Conservation (phyloP, 2,888 invertebrate species). For the Lochmaea crataegi region DNA sequence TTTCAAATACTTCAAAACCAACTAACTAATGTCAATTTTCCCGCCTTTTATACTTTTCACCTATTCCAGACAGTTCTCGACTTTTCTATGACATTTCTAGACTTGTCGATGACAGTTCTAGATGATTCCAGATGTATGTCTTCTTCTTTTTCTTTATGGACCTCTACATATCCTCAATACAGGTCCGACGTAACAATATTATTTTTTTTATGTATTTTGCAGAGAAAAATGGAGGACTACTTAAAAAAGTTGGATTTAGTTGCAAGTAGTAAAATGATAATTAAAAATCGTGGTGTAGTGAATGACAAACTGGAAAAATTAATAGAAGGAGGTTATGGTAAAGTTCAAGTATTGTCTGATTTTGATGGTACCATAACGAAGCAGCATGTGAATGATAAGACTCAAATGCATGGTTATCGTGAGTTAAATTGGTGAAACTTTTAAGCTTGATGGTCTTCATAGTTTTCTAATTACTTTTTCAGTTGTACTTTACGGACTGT, state of each 20-base stretch:
- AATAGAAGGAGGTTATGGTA: constrained; percentile 69
- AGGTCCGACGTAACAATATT: too few species aligned
- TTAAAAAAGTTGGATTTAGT: neutral
- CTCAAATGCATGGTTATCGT: constrained; percentile 86
- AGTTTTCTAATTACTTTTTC: neutral
- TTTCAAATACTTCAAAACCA: too few species aligned
- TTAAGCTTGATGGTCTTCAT: neutral
- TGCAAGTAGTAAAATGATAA: constrained; percentile 51
- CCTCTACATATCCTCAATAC: too few species aligned
- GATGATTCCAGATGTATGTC: too few species aligned
- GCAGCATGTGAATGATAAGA: constrained; percentile 77
- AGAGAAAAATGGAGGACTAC: neutral
- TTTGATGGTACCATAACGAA: constrained; percentile 91
- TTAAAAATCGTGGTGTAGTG: constrained; percentile 68
- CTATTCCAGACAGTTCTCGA: too few species aligned
- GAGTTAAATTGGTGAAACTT: constrained; percentile 51
- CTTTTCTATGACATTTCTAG: too few species aligned
- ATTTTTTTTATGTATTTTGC: neutral
- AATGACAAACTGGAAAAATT: constrained; percentile 70
- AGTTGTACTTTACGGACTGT: neutral
- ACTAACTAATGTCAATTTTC: too few species aligned
- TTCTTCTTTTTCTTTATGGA: too few species aligned
- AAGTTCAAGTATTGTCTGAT: constrained; percentile 86
- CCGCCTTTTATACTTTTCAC: too few species aligned
- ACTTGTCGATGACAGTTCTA: too few species aligned